Evolutionary conservation across 2,888 invertebrate genomes (phyloP), one percentile per base, ranked within the genome.

Genomic region (Aleiodes testaceus): DNA sequence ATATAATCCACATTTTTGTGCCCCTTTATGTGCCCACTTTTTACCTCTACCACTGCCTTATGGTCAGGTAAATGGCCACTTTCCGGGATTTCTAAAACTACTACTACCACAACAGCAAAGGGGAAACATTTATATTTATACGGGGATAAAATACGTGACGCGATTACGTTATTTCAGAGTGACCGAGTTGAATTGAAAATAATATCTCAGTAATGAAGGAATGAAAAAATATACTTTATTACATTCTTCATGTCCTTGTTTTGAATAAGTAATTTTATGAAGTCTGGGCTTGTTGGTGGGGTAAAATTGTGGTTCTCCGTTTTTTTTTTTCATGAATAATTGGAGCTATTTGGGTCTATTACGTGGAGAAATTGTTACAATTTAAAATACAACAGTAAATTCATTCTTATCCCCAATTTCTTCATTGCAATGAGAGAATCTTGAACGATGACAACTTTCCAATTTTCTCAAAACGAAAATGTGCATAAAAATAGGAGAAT

Each of bases 111-210:
- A 44, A 63, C 45, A 2, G 26, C 7, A 45, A 16, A 14, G 16
- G 69, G 65, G 59, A 70, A 70, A 70, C 66, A 59, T 70, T 65
- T 66, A 70, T 55, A 70, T 70, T 70, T 70, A 70, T 70, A 59
- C 49, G 22, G 49, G 59, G 64, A 71, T 66, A 71, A 67, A 71
- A 64, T 67, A 67, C 71, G 66, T 67, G 71, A 67, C 61, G 61
- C 50, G 52, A 66, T 67, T 70, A 50, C 66, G 36, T 53, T 45
- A 63, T 44, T 65, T 42, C 18, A 30, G 61, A 63, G 61, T 63
- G 52, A 64, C 53, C 70, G 26, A 65, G 53, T 53, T 47, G 53
- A 42, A 65, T 36, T 49, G 55, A 36, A 55, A 63, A 64, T 18
- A 47, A 68, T 47, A 53, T 66, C 36, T 22, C 20, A 66, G 9